These are phyloP conservation scores for Amiota communis DNA, from an alignment of 2,888 invertebrate genomes.

Conservation along the genomic window DNA sequence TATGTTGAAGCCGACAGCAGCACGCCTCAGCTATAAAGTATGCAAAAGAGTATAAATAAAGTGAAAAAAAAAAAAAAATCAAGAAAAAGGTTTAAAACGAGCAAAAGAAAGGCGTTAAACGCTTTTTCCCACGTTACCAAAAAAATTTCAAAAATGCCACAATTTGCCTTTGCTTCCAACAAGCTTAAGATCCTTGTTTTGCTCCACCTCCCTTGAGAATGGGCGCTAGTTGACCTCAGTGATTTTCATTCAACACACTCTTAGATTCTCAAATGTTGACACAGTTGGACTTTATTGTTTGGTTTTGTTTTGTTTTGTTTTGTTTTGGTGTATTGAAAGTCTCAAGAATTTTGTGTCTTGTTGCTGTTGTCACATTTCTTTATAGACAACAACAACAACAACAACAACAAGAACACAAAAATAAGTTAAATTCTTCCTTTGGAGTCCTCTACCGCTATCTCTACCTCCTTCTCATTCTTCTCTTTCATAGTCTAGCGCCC, in stretches of 20 bases:
- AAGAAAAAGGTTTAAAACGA: neutral
- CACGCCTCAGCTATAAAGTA: constrained; percentile 14
- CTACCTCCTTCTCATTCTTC: neutral
- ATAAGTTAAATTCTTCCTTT: neutral
- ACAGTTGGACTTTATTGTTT: constrained; percentile 10
- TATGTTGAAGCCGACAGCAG: neutral
- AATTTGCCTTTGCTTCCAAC: neutral
- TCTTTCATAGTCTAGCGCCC: neutral
- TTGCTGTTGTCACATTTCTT: constrained; percentile 19
- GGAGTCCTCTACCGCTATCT: neutral
- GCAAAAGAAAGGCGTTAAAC: neutral
- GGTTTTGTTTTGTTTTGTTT: neutral
- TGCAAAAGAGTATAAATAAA: constrained; percentile 12
- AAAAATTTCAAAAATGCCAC: constrained; percentile 4
- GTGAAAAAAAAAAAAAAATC: neutral
- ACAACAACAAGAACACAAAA: too few relatives aligned
- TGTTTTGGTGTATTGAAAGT: neutral
- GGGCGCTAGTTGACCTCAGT: constrained; percentile 11
- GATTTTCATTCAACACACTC: neutral
- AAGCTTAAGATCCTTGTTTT: neutral
- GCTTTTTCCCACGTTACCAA: constrained; percentile 12
- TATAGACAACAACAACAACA: too few relatives aligned
- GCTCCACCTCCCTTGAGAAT: neutral
- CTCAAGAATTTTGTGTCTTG: neutral
- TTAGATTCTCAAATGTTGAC: neutral